phyloP scores from a whole-genome alignment of 2,113 vertebrate species.

The Phalacrocorax carbo region DNA sequence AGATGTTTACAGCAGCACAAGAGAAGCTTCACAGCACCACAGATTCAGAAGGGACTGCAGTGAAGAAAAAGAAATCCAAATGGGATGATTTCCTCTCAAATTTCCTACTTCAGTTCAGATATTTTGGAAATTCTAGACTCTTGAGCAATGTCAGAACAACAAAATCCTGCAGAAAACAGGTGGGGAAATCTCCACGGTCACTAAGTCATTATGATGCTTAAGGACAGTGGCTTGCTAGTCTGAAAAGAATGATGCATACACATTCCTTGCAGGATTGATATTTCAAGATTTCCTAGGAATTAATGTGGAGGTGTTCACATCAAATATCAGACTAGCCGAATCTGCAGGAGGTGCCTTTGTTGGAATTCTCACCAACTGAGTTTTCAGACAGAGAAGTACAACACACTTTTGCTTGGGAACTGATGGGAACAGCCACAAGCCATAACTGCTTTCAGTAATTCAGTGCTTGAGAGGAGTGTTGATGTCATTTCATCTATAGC shows the following conservation, averaged over 20 bases:
- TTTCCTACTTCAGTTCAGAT: not conserved
- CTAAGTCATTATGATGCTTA: accelerated
- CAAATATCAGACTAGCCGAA: not conserved
- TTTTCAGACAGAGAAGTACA: not conserved
- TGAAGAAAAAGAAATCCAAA: not conserved
- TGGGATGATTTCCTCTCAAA: not conserved
- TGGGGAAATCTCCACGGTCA: not conserved
- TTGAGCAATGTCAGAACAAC: not conserved
- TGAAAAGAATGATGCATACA: not conserved
- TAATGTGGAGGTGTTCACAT: not conserved
- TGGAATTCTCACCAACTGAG: not conserved
- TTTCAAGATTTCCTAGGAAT: not conserved
- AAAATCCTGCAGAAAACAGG: not conserved
- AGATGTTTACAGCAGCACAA: not conserved
- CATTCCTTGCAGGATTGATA: not conserved
- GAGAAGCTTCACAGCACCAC: not conserved
- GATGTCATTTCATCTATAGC: not conserved
- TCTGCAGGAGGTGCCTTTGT: not conserved
- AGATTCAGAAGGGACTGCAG: not conserved
- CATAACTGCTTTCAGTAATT: not conserved
- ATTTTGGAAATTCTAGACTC: not conserved
- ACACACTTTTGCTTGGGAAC: not conserved
- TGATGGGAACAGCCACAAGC: not conserved
- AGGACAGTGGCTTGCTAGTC: not conserved
- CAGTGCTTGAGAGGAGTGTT: not conserved